Percentiles rank a stretch among this genome's conserved stretches.
Conservation (phyloP, 2,888 invertebrate genomes). For the Lasiommata megera region DNA sequence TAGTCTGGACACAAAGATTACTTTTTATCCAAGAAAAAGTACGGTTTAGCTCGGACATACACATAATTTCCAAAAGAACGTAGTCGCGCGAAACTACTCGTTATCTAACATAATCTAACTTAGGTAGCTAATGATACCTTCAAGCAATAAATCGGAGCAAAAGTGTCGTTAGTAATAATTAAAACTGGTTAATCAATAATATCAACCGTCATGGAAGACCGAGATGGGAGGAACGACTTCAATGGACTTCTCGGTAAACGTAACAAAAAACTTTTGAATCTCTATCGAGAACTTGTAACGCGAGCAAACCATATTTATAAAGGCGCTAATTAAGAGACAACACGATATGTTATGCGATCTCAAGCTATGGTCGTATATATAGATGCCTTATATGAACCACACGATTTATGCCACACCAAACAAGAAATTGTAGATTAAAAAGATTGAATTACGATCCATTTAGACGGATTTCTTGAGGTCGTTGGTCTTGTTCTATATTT, state of each 20-base stretch:
- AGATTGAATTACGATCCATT: neutral
- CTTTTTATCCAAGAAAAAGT: no score
- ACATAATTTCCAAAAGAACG: no score
- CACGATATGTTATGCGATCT: slow-evolving; percentile 4
- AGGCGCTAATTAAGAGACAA: slow-evolving; percentile 9
- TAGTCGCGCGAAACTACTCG: no score
- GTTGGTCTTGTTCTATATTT: no score
- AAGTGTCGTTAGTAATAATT: slow-evolving; percentile 4
- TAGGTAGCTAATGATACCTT: neutral
- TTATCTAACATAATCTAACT: neutral
- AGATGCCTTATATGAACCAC: slow-evolving; percentile 1
- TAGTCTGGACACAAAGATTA: no score
- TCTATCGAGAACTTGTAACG: neutral
- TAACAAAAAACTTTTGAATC: slow-evolving; percentile 9
- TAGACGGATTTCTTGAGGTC: no score
- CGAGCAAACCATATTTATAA: neutral
- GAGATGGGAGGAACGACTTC: neutral
- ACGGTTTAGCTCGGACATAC: no score
- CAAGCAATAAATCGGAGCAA: neutral
- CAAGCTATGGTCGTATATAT: neutral
- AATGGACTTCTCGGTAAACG: neutral
- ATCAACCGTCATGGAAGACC: neutral
- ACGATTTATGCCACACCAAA: slow-evolving; percentile 7
- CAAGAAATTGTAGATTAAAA: slow-evolving; percentile 4
- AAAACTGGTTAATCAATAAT: slow-evolving; percentile 13